Evolutionary conservation across 2,888 invertebrate species (phyloP), one percentile per base, ranked within the genome.

Genomic region (Pyrrhopygopsis socrates): DNA sequence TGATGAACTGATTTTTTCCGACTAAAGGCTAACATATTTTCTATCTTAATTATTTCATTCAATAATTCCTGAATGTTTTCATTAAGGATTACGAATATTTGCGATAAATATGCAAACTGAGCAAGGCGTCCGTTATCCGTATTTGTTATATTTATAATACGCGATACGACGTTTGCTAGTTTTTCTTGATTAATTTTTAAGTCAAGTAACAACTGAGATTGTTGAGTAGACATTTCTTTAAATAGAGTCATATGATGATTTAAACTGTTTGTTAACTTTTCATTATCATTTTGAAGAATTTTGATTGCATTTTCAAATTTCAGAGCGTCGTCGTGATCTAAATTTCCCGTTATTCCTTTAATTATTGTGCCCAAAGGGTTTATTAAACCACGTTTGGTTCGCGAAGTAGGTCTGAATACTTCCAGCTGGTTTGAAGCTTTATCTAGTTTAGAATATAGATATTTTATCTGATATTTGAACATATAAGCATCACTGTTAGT

Each of bases 291-390:
- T 34, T 63, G 63, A 63, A 63, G 63, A 63, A 63, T 20, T 73
- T 50, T 30, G 24, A 63, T 63, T 27, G 63, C 63, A 63, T 63
- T 63, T 11, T 65, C 65, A 65, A 65, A 65, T 11, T 74, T 74
- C n/a, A 60, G 54, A 30, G 74, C 74, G 22, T 74, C 74, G 60
- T 60, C 22, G 18, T 74, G 34, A 74, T 74, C 74, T 58, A 74
- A 60, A 67, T 79, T 79, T 27, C 79, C 79, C 4, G 70, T 41
- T 34, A 79, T 79, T 34, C 79, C 68, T 60, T 79, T 79, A 20
- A 79, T 79, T 20, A 78, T 30, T n/a, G 78, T 68, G 9, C 78
- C 78, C 24, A 78, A 58, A 5, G 68, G 78, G 27, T 78, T 54
- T 29, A 78, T 54, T 34, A 78, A 45, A 11, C 78, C 78, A 22